These are phyloP conservation scores for Pimpla rufipes DNA, from an alignment of 2,888 invertebrate species.

Conservation along the genomic window DNA sequence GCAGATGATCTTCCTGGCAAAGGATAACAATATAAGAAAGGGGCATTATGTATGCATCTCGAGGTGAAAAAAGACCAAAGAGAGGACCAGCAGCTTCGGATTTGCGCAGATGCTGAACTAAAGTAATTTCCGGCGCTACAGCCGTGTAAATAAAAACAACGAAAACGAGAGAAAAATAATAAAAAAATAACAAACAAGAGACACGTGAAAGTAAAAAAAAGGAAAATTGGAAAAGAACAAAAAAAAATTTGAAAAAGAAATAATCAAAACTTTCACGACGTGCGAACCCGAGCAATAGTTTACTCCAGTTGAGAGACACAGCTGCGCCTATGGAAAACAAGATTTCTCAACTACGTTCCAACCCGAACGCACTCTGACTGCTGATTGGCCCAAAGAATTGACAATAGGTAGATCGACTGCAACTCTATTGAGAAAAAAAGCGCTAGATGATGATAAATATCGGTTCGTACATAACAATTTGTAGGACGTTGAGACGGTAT, in stretches of 20 bases:
- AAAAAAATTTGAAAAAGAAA: constrained; percentile 71
- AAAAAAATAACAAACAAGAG: constrained; percentile 21
- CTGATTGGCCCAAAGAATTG: constrained; percentile 83
- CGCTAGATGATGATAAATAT: constrained; percentile 49
- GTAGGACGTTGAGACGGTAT: constrained; percentile 25
- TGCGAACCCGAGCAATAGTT: constrained; percentile 80
- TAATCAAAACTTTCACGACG: constrained; percentile 58
- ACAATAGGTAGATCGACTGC: constrained; percentile 82
- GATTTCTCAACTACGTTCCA: constrained; percentile 75
- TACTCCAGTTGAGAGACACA: constrained; percentile 83
- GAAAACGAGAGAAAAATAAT: constrained; percentile 24
- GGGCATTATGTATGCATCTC: constrained; percentile 59
- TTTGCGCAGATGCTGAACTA: constrained; percentile 31
- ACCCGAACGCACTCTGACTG: constrained; percentile 81
- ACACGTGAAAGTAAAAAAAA: constrained; percentile 66
- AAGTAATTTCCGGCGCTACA: constrained; percentile 16
- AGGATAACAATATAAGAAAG: constrained; percentile 59
- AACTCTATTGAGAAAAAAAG: constrained; percentile 73
- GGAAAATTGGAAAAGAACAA: constrained; percentile 70
- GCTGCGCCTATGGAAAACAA: constrained; percentile 84
- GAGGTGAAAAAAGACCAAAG: constrained; percentile 66
- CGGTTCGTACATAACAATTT: constrained; percentile 46
- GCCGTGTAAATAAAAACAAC: constrained; percentile 22
- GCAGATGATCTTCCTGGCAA: constrained; percentile 64
- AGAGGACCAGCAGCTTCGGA: constrained; percentile 46